Evolutionary conservation across 37 sponge, comb jelly and placozoan species (phyloP).

Genomic region (Axinella damicornis): DNA sequence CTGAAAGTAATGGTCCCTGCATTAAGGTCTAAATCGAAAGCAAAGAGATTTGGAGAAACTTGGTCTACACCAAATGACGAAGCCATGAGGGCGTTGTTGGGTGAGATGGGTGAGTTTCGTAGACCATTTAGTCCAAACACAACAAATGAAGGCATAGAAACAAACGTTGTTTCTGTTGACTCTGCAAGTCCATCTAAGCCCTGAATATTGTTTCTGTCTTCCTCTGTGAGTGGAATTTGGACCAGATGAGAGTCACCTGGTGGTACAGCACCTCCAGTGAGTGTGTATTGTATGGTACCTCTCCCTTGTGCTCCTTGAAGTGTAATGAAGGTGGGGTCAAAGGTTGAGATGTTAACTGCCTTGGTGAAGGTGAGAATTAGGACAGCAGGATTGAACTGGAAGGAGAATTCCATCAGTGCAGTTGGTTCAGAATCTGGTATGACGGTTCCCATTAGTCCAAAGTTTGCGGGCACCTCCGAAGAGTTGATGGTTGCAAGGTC

Average conservation of each 20-base stretch:
- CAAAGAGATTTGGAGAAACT: conserved; percentile 50
- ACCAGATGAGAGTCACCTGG: conserved; percentile 23
- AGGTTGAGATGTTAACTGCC: conserved; percentile 64
- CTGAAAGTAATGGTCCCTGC: conserved; percentile 64
- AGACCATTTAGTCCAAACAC: conserved; percentile 67
- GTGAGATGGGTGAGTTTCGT: conserved; percentile 44
- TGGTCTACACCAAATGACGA: conserved; percentile 59
- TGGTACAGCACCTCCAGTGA: conserved; percentile 72
- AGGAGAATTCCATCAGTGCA: conserved; percentile 52
- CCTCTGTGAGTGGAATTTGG: conserved; percentile 40
- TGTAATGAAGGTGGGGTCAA: conserved; percentile 77
- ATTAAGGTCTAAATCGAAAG: conserved; percentile 80
- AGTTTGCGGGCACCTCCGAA: conserved; percentile 12
- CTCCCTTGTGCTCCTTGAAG: conserved; percentile 62
- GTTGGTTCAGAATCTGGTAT: conserved; percentile 66
- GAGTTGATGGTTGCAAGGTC: conserved; percentile 64
- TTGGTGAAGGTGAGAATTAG: conserved; percentile 81
- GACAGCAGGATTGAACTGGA: conserved; percentile 74
- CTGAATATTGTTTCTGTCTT: conserved; percentile 69
- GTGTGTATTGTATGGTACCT: conserved; percentile 53
- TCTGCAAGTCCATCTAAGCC: conserved; percentile 58
- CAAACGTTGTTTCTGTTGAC: conserved; percentile 63
- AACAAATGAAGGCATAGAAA: conserved; percentile 69
- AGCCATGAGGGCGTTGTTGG: conserved; percentile 47
- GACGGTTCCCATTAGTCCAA: conserved; percentile 37